Evolutionary conservation across 92 coral and sea anemone species (phyloP).

Genomic region (Phenganax subtilis): DNA sequence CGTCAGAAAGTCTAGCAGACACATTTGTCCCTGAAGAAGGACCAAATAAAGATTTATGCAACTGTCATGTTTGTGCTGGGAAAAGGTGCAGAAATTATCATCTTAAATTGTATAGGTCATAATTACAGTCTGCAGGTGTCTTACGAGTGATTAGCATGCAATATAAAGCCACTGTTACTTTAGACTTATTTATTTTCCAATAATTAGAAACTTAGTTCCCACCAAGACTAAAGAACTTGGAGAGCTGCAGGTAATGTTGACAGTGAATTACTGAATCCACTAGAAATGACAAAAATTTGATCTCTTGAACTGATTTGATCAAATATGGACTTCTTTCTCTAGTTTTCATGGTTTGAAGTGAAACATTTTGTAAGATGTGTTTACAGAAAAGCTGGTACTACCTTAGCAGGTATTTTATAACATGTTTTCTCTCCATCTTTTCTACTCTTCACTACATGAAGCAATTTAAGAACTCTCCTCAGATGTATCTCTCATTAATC

Average conservation of each 20-base stretch:
- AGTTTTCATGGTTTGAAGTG: conserved; percentile 79
- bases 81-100: conserved; percentile 44
- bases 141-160: too few relatives aligned
- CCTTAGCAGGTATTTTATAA: conserved; percentile 60
- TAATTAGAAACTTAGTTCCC: conserved; percentile 43
- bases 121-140: too few relatives aligned
- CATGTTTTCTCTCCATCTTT: neutral
- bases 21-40: conserved; percentile 48
- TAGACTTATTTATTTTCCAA: neutral
- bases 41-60: conserved; percentile 51
- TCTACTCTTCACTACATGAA: neutral
- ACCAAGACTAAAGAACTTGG: conserved; percentile 54
- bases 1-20: conserved; percentile 51
- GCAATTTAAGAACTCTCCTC: neutral
- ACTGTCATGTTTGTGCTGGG: conserved; percentile 49
- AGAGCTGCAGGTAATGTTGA: conserved; percentile 50
- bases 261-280: too few relatives aligned
- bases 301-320: neutral
- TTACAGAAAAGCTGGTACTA: conserved; percentile 76
- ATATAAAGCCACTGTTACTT: too few relatives aligned
- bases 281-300: too few relatives aligned
- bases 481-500: neutral
- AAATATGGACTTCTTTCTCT: neutral
- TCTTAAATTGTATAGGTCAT: too few relatives aligned
- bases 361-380: conserved; percentile 66